Evolutionary conservation across 92 coral and sea anemone species (phyloP).

Genomic region (Palythoa grandis): DNA sequence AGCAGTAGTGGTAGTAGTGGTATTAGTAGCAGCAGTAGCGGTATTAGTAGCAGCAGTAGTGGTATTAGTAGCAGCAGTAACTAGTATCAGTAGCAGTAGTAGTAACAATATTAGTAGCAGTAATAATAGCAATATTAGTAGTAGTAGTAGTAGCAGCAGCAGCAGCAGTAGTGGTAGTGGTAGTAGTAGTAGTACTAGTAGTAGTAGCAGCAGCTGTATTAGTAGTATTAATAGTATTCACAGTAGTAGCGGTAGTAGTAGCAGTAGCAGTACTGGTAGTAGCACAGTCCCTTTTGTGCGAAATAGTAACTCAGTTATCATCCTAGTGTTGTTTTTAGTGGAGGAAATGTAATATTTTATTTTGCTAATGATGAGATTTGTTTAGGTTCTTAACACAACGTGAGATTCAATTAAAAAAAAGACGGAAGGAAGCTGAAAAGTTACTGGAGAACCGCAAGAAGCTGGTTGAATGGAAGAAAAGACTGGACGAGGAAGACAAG

Average conservation of each 20-base stretch:
- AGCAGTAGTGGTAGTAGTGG: too few species aligned
- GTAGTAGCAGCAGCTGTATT: background rate
- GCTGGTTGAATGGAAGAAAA: constrained; percentile 88
- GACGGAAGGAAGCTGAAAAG: constrained; percentile 80
- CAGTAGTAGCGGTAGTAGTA: background rate
- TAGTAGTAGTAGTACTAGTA: too few species aligned
- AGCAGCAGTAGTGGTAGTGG: too few species aligned
- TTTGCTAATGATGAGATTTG: background rate
- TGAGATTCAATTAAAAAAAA: constrained; percentile 77
- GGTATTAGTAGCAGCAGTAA: too few species aligned
- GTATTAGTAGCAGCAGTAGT: too few species aligned
- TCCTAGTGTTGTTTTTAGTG: background rate
- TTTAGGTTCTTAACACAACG: constrained; percentile 85
- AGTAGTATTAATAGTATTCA: background rate
- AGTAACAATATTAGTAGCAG: too few species aligned
- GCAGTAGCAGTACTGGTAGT: background rate
- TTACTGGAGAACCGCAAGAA: constrained; percentile 84
- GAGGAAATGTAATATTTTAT: too few species aligned
- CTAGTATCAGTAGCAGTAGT: too few species aligned
- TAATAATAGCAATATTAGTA: too few species aligned
- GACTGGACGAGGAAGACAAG: constrained; percentile 88
- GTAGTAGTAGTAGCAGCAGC: too few species aligned
- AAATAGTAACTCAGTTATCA: background rate
- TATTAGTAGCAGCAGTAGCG: too few species aligned
- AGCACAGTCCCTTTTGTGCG: background rate